Conservation (phyloP, 2,113 vertebrate genomes). For the Crotalus viridis region DNA sequence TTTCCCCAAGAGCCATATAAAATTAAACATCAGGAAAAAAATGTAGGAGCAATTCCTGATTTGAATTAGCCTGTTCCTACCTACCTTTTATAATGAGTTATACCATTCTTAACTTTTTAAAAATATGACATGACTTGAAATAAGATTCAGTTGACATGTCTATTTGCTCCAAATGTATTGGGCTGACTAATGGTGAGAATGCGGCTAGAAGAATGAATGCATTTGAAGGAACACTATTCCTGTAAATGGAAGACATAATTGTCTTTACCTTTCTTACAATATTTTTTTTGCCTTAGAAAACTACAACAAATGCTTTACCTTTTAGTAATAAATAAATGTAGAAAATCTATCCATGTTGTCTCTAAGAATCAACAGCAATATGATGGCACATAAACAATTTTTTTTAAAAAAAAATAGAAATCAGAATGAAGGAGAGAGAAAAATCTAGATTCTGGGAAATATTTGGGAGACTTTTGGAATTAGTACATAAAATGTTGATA, state of each 20-base stretch:
- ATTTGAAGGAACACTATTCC: conserved; percentile 47
- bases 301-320: conserved; percentile 42
- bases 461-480: conserved; percentile 32
- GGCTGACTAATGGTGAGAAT: neutral
- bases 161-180: conserved; percentile 3
- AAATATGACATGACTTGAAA: conserved; percentile 36
- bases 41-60: conserved; percentile 44
- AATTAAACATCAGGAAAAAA: conserved; percentile 46
- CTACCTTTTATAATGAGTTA: conserved; percentile 35
- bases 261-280: neutral
- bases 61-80: conserved; percentile 60
- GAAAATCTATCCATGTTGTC: neutral
- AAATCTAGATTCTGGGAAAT: conserved; percentile 29
- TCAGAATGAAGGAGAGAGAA: neutral
- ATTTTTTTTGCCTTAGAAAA: conserved; percentile 47
- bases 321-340: conserved; percentile 45
- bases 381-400: neutral
- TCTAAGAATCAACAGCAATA: neutral
- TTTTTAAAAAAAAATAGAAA: neutral
- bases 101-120: conserved; percentile 17
- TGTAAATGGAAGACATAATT: conserved; percentile 38
- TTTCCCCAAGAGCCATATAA: conserved; percentile 47
- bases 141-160: conserved; percentile 9
- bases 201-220: neutral
- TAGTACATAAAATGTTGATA: conserved; percentile 42